These are phyloP conservation scores for Lepidotrigona ventralis DNA, from an alignment of 1,140 invertebrate species.

Conservation along the genomic window DNA sequence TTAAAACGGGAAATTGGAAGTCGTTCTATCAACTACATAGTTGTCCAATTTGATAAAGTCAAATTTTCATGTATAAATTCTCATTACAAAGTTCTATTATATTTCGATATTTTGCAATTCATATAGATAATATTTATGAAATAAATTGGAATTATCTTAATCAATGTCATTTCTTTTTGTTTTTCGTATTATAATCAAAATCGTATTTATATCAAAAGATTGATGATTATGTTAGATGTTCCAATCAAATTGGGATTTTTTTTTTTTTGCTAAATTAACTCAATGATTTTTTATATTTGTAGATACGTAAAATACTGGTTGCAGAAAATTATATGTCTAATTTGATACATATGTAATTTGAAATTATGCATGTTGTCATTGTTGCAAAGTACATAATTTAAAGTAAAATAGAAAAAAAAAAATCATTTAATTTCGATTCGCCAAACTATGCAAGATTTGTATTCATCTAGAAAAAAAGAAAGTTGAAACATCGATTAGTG, in stretches of 20 bases:
- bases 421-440: not conserved
- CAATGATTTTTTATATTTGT: not conserved
- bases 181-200: too few relatives aligned
- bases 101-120: not conserved
- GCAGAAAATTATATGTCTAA: not conserved
- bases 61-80: not conserved
- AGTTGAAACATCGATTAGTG: not conserved
- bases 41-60: not conserved
- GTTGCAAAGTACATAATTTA: not conserved
- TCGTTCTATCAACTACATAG: not conserved
- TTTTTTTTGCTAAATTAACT: not conserved
- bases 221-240: not conserved
- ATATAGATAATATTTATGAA: not conserved
- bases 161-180: not conserved
- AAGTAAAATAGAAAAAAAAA: not conserved
- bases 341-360: not conserved
- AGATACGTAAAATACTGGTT: too few relatives aligned
- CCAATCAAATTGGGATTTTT: not conserved
- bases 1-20: too few relatives aligned
- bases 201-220: too few relatives aligned
- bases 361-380: not conserved
- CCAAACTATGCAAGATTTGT: not conserved
- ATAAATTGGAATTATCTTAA: not conserved
- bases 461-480: not conserved
- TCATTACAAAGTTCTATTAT: not conserved